Percentiles rank a stretch among this genome's conserved stretches.
Evolutionary conservation across 37 sponge, comb jelly and placozoan species (phyloP).

Genomic region (Amphimedon queenslandica): DNA sequence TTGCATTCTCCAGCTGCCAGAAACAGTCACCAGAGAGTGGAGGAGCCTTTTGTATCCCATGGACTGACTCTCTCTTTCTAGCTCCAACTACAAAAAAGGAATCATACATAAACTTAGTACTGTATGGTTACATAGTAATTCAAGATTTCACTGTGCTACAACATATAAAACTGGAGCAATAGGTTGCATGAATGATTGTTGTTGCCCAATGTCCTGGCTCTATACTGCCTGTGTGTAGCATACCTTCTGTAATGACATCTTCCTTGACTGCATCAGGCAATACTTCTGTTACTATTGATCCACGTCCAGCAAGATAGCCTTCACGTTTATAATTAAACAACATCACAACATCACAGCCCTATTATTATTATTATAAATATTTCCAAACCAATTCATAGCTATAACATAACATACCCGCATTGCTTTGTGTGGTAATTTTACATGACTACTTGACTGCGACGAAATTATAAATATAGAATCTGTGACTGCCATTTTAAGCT

Average conservation of each 20-base stretch:
- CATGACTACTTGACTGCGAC: neutral
- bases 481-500: neutral
- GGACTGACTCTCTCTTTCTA: neutral
- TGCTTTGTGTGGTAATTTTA: neutral
- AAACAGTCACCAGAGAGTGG: neutral
- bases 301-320: neutral
- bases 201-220: no score
- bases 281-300: neutral
- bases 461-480: neutral
- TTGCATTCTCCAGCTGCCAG: neutral
- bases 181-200: no score
- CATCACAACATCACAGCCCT: neutral
- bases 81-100: neutral
- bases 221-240: no score
- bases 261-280: neutral
- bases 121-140: no score
- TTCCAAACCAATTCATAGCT: neutral
- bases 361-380: neutral
- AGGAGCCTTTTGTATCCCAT: conserved; percentile 4
- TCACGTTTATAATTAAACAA: neutral
- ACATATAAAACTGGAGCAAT: no score
- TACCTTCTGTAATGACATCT: neutral
- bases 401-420: neutral
- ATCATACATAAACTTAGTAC: no score
- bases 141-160: no score